phyloP scores from a whole-genome alignment of 2,797 vertebrate genomes.

The Macropus fuliginosus region DNA sequence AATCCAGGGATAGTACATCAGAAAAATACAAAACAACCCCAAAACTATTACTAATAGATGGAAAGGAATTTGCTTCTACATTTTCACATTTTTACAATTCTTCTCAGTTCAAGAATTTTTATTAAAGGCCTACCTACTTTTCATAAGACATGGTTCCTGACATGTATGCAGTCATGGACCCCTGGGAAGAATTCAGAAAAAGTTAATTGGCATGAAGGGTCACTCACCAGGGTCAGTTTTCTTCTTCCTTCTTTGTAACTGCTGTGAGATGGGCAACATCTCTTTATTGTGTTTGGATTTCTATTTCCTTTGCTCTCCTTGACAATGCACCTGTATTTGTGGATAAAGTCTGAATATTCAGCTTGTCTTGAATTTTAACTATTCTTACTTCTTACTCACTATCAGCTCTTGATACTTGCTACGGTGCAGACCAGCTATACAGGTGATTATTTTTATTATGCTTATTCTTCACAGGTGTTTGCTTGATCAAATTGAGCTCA shows the following conservation, averaged over 20 bases:
- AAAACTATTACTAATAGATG: slow-evolving; percentile 11
- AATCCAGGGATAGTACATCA: slow-evolving; percentile 25
- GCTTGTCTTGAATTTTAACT: not conserved
- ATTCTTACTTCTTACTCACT: not conserved
- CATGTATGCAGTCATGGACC: not conserved
- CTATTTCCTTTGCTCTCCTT: slow-evolving; percentile 4
- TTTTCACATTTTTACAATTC: slow-evolving; percentile 32
- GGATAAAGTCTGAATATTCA: not conserved
- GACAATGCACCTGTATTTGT: not conserved
- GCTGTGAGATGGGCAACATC: not conserved
- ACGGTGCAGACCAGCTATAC: not conserved
- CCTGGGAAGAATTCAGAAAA: slow-evolving; percentile 12
- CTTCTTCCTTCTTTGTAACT: not conserved
- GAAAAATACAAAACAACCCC: slow-evolving; percentile 10
- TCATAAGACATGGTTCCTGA: not conserved
- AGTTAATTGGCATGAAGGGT: not conserved
- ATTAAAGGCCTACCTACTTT: not conserved
- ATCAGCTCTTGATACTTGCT: not conserved
- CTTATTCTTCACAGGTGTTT: slow-evolving; percentile 13
- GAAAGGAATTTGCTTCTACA: not conserved
- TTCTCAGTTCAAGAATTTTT: not conserved
- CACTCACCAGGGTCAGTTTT: not conserved
- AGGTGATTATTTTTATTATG: not conserved
- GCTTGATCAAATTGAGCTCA: not conserved
- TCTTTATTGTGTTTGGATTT: not conserved